Base-by-base conservation (phyloP, 35 echinoderm and acorn worm genomes). In the Heliocidaris erythrogramma region DNA sequence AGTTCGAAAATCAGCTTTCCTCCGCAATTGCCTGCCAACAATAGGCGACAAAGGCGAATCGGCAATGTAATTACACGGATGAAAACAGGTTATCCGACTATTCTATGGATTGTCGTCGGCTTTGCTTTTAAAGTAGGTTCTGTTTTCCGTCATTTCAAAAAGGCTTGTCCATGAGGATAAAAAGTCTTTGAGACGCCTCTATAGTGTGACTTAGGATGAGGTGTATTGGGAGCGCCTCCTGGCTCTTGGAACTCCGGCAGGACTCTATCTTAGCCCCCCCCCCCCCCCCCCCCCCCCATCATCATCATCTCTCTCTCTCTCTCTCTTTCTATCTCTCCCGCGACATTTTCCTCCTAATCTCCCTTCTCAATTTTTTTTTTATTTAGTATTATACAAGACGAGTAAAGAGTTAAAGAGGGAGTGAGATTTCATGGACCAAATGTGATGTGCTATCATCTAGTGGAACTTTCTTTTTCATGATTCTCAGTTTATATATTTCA, bases 21-120 rank as follows among this genome's bases (percentile, higher is more conserved):
- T 89, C 24, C 18, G 32, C 87, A 89, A 89, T 89, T 89, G 42
- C 87, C 31, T 89, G 8, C 30, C 29, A 89, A 89, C 87, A 89
- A 89, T 78, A 89, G 87, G 42, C 87, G 31, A 89, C 87, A 89
- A 89, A 47, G 47, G 87, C 12, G 87, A 89, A 35, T 89, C 87
- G 32, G 87, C 87, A 48, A 47, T 89, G 47, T 89, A 89, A 89
- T 89, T 48, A 89, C 31, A 89, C 32, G 87, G 87, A 32, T 89
- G 87, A 89, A 32, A 89, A 48, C 87, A 32, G 87, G 47, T 18
- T 48, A 47, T 48, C 87, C 18, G 87, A n/a, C 7, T 78, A 27
- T 78, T 21, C 24, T 78, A 78, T n/a, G 65, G 65, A 78, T 24
- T 78, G 7, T 21, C n/a, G 65, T 78, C 65, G 65, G 65, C 65